Base-by-base conservation (phyloP, 35 echinoderm and acorn worm genomes). In the Heliocidaris tuberculata region DNA sequence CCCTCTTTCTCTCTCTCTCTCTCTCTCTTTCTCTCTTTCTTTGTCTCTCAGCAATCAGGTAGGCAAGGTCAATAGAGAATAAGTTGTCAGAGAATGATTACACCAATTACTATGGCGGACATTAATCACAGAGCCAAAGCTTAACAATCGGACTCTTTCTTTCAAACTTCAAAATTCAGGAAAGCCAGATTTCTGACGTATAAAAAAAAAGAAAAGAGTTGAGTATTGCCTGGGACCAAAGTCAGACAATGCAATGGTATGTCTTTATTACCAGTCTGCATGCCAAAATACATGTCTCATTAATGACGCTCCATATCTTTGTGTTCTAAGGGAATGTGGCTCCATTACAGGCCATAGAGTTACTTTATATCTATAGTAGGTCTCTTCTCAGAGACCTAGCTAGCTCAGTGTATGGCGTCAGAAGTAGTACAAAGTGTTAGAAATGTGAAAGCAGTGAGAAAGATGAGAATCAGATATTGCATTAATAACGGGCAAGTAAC, bases 1-100 rank as follows among this genome's bases (percentile, higher is more conserved):
- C 21, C 21, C n/a, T 86, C 27, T 10, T 5, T 89, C 19, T 47
- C 15, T 78, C 65, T 78, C 4, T 78, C 65, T 78, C 21, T n/a
- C 27, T 5, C 65, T 78, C 60, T 70, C 59, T 60, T 16, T 70
- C 87, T 89, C 29, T 89, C 31, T 89, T 17, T 47, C 19, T 9
- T 32, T 19, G 6, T 4, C 13, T 89, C 87, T 89, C 87, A 48
- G 31, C 87, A 89, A 42, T 78, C 65, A 78, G 65, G 7, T 78
- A 21, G 65, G 87, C 87, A 89, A 89, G 87, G 87, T 89, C 87
- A 89, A 32, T 32, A 32, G 31, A 89, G 47, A 89, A 89, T 89
- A 89, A 78, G 65, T 78, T 78, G 65, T 78, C 87, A 47, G 87
- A 48, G 50, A 93, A 93, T 93, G 48, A 93, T 93, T 93, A 27